Evolutionary conservation across 2,888 invertebrate species (phyloP).

Genomic region (Brachyptera risi): DNA sequence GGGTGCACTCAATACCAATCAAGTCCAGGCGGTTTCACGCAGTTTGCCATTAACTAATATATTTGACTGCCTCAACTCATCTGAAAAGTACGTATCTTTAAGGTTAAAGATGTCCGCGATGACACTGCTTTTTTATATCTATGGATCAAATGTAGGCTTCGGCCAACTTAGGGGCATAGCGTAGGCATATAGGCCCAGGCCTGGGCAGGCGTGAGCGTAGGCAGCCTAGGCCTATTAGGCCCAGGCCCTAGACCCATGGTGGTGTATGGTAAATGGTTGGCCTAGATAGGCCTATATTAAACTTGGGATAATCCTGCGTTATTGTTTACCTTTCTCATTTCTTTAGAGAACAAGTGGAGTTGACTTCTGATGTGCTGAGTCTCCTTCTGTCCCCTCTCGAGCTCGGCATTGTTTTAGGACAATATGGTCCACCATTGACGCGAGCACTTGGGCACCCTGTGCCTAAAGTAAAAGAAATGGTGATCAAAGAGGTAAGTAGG

Average conservation of each 20-base stretch:
- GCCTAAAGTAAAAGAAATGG: constrained; percentile 58
- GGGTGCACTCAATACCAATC: constrained; percentile 9
- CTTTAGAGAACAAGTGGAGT: constrained; percentile 54
- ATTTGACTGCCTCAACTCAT: constrained; percentile 59
- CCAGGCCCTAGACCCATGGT: no score
- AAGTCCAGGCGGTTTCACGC: constrained; percentile 12
- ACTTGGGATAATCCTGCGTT: no score
- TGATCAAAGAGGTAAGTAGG: constrained; percentile 59
- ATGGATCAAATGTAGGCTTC: no score
- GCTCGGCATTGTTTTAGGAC: constrained; percentile 55
- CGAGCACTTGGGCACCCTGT: constrained; percentile 60
- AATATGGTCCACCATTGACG: constrained; percentile 57
- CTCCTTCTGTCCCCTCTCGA: constrained; percentile 60
- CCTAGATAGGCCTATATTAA: no score
- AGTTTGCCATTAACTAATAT: constrained; percentile 40
- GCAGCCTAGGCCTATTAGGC: no score
- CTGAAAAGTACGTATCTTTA: constrained; percentile 44
- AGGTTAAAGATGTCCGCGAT: background rate
- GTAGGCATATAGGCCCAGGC: no score
- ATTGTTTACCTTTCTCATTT: constrained; percentile 22
- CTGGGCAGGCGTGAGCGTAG: no score
- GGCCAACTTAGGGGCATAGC: no score
- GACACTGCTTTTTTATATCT: constrained; percentile 25
- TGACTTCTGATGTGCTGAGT: constrained; percentile 62
- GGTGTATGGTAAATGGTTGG: background rate